Evolutionary conservation across 2,888 invertebrate species (phyloP).

Genomic region (Noctuana brunneofusca): DNA sequence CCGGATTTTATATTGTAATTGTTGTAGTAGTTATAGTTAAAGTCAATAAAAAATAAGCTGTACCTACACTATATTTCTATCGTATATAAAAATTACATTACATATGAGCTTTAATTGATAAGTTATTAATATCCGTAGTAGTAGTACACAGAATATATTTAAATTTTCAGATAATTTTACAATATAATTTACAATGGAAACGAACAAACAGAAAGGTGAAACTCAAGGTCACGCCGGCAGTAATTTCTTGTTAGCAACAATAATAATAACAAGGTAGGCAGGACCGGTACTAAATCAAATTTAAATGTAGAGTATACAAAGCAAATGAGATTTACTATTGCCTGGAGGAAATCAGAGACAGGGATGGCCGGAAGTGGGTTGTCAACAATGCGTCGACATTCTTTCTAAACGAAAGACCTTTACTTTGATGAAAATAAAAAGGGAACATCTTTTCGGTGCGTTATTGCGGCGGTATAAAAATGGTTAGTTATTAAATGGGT

Average conservation of each 20-base stretch:
- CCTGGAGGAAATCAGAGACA: constrained; percentile 23
- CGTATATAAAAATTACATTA: no score
- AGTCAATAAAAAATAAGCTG: no score
- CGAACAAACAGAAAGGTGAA: constrained; percentile 1
- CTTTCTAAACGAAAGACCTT: constrained; percentile 10
- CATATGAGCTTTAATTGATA: no score
- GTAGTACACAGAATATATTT: not conserved
- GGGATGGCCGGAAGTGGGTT: constrained; percentile 24
- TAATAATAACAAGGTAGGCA: not conserved
- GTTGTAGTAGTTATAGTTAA: not conserved
- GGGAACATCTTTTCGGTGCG: constrained; percentile 20
- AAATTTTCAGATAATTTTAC: not conserved
- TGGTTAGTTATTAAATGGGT: constrained; percentile 14
- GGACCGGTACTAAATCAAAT: constrained; percentile 6
- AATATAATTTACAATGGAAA: constrained; percentile 4
- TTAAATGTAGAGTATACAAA: constrained; percentile 24
- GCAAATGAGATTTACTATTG: constrained; percentile 24
- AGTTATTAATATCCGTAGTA: no score
- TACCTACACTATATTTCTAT: no score
- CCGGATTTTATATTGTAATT: not conserved
- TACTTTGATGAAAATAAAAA: constrained; percentile 23
- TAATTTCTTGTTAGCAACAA: constrained; percentile 19
- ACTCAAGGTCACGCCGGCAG: constrained; percentile 2
- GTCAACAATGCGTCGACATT: constrained; percentile 24
- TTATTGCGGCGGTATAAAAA: constrained; percentile 16